Evolutionary conservation across 1,140 invertebrate species (phyloP).

Genomic region (Nylanderia fulva): DNA sequence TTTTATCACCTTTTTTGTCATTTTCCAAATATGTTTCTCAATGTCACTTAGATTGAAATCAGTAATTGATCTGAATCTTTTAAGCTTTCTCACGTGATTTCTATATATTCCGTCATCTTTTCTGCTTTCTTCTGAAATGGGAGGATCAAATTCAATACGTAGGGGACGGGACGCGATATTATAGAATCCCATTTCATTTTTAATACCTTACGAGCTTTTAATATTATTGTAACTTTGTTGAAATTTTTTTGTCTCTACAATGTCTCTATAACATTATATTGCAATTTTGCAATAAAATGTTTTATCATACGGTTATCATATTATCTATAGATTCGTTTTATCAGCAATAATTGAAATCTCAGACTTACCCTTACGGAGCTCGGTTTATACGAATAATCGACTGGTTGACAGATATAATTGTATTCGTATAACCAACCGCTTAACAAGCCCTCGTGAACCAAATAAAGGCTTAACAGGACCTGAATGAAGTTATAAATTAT

Average conservation of each 20-base stretch:
- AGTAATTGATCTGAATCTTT: too few relatives aligned
- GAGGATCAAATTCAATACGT: too few relatives aligned
- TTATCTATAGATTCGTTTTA: constrained; percentile 6
- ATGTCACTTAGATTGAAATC: too few relatives aligned
- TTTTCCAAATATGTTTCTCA: too few relatives aligned
- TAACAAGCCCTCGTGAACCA: constrained; percentile 89
- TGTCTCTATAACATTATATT: neutral
- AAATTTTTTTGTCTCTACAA: neutral
- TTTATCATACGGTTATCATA: neutral
- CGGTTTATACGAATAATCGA: constrained; percentile 92
- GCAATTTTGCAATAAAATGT: neutral
- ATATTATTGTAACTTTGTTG: too few relatives aligned
- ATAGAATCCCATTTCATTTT: too few relatives aligned
- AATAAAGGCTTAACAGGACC: constrained; percentile 90
- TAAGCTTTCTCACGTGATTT: too few relatives aligned
- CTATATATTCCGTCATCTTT: too few relatives aligned
- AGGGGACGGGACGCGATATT: too few relatives aligned
- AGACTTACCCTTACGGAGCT: constrained; percentile 90
- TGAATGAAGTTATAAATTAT: constrained; percentile 94
- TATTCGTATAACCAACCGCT: constrained; percentile 91
- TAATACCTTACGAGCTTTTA: too few relatives aligned
- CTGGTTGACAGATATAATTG: constrained; percentile 93
- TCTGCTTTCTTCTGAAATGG: too few relatives aligned
- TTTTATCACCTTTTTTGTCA: too few relatives aligned
- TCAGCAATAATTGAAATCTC: neutral